phyloP scores from a whole-genome alignment of 2,113 vertebrate genomes.

The Fulmarus glacialis region DNA sequence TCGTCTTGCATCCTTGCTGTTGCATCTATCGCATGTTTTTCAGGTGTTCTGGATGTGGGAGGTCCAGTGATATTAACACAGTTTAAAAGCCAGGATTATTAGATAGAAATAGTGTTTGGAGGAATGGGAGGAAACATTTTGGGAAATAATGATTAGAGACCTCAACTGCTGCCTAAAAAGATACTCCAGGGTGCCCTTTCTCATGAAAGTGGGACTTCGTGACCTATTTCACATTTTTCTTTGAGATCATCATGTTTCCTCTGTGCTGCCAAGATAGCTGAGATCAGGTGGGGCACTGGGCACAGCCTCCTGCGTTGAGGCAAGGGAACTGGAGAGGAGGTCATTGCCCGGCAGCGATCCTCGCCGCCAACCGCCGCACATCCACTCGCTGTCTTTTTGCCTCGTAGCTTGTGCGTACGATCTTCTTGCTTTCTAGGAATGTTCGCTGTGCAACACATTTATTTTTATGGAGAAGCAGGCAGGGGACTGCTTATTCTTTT shows the following conservation, averaged over 20 bases:
- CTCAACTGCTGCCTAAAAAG: not conserved
- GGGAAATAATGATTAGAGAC: not conserved
- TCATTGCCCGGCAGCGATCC: not conserved
- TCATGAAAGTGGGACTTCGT: not conserved
- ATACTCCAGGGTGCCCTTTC: not conserved
- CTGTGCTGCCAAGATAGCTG: not conserved
- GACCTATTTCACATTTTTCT: conserved; percentile 6
- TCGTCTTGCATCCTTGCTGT: not conserved
- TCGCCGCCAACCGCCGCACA: accelerated
- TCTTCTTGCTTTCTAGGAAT: conserved; percentile 30
- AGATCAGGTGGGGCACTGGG: not conserved
- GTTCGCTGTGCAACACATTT: not conserved
- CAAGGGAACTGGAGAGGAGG: not conserved
- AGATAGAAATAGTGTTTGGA: not conserved
- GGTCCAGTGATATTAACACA: not conserved
- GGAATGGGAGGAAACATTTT: not conserved
- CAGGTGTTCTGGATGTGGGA: not conserved
- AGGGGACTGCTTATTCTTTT: not conserved
- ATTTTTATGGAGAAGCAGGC: not conserved
- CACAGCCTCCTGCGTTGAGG: not conserved
- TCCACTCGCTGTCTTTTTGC: not conserved
- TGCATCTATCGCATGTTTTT: not conserved
- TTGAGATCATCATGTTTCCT: not conserved
- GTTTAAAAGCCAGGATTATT: not conserved
- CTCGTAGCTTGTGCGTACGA: accelerated